These are phyloP conservation scores for Ceraclea dissimilis DNA, from an alignment of 2,888 invertebrate genomes.

Conservation along the genomic window DNA sequence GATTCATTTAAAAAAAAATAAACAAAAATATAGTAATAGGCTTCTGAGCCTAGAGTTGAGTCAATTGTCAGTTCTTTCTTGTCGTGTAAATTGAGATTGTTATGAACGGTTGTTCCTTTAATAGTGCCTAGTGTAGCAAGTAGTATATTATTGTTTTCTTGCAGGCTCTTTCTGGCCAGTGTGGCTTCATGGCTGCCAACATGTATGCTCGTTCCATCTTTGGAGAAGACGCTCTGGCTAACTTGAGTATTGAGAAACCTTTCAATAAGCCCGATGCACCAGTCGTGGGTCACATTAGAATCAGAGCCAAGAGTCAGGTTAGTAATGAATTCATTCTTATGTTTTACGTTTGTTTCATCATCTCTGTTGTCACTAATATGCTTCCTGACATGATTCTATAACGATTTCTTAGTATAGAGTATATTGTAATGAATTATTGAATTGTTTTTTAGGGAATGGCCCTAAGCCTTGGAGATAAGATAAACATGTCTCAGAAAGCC, in stretches of 20 bases:
- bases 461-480: slow-evolving; percentile 95
- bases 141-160: slow-evolving; percentile 21
- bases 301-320: slow-evolving; percentile 97
- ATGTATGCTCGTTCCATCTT: slow-evolving; percentile 97
- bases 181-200: slow-evolving; percentile 99
- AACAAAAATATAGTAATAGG: too few species aligned
- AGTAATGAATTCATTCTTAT: slow-evolving; percentile 21
- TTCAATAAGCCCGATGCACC: slow-evolving; percentile 79
- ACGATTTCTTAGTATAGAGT: background rate
- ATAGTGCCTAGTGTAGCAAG: too few species aligned
- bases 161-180: slow-evolving; percentile 88
- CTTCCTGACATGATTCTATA: background rate
- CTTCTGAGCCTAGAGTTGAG: too few species aligned
- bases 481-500: slow-evolving; percentile 77
- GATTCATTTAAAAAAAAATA: too few species aligned
- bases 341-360: background rate
- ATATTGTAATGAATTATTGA: too few species aligned
- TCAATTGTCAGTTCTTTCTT: too few species aligned
- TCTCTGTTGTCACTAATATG: too few species aligned
- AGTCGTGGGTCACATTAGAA: slow-evolving; percentile 94
- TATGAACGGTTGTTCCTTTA: too few species aligned
- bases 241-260: slow-evolving; percentile 95
- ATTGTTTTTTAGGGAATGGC: slow-evolving; percentile 84
- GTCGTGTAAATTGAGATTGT: too few species aligned
- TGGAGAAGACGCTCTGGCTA: slow-evolving; percentile 98